Evolutionary conservation across 2,797 vertebrate species (phyloP), one percentile per base, ranked within the genome.

Genomic region (Fringilla coelebs): DNA sequence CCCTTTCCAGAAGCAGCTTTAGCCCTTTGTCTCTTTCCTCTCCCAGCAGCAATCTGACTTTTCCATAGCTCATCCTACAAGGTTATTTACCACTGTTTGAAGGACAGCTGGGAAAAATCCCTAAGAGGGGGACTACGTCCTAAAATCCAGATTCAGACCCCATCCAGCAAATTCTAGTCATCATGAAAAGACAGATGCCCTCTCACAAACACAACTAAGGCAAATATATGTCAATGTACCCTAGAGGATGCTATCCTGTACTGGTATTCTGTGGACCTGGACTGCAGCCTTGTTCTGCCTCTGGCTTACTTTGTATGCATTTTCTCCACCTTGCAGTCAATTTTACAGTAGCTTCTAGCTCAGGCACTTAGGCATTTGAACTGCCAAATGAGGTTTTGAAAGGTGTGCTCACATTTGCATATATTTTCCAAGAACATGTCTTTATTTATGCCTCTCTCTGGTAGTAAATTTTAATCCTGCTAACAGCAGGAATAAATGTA

Each of bases 361-460:
- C 85, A 93, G 71, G 76, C 77, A 94, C 83, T 94, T 96, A 96
- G 83, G 89, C 85, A 86, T 91, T 91, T 94, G 91, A 96, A 85
- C 88, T 79, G 80, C 89, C 94, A 95, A 96, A 96, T 94, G 89
- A 94, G 89, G 85, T 94, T 96, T 94, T 95, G 91, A 96, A 95
- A 96, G 94, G 94, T 95, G 88, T 91, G 91, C 75, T 96, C 60
- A 1, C 85, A 95, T 97, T 94, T 96, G 89, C 94, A 96, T 97
- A 93, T 78, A 95, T 96, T 96, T 95, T 93, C 68, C 81, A 77
- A 94, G 94, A 96, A 82, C 90, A 71, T 85, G 79, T 92, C 94
- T 95, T 96, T 97, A 96, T 97, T 97, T 97, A 96, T 96, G 81
- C 84, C 57, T 89, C 88, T 94, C 89, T 92, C 91, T 84, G 86